These are phyloP conservation scores for Atherinomorus stipes DNA, from an alignment of 2,113 vertebrate genomes.

Conservation along the genomic window DNA sequence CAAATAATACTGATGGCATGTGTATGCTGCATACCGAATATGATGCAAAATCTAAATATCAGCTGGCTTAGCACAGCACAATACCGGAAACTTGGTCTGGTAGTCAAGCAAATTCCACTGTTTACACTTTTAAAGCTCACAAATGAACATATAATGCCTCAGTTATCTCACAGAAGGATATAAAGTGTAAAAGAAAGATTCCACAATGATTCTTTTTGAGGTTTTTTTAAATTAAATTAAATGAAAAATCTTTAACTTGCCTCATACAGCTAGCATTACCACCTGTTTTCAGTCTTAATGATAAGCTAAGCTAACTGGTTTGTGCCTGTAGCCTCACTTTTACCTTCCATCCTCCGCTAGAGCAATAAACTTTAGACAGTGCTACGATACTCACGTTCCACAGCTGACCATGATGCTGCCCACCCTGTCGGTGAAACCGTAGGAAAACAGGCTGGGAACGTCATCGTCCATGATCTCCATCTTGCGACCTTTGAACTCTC, in stretches of 20 bases:
- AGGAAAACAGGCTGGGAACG: slow-evolving; percentile 82
- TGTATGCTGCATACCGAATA: too few species aligned
- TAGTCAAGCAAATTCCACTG: too few species aligned
- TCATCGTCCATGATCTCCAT: slow-evolving; percentile 88
- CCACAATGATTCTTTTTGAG: too few species aligned
- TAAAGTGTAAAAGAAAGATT: too few species aligned
- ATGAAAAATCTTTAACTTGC: too few species aligned
- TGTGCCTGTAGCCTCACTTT: neutral
- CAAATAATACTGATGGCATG: neutral
- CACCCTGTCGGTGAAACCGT: slow-evolving; percentile 84
- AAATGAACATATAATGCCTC: too few species aligned
- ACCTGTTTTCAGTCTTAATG: neutral
- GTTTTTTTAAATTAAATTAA: too few species aligned
- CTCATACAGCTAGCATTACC: neutral
- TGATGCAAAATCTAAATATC: too few species aligned
- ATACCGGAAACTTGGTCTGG: too few species aligned
- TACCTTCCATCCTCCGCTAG: neutral
- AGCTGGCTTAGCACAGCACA: too few species aligned
- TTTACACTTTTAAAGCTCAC: too few species aligned
- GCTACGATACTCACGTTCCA: slow-evolving; percentile 78
- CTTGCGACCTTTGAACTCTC: slow-evolving; percentile 85
- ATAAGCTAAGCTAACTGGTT: neutral
- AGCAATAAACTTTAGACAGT: neutral
- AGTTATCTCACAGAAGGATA: too few species aligned
- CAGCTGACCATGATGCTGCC: slow-evolving; percentile 84